These are phyloP conservation scores for Ferrisia virgata DNA, from an alignment of 2,888 invertebrate genomes.

Conservation along the genomic window DNA sequence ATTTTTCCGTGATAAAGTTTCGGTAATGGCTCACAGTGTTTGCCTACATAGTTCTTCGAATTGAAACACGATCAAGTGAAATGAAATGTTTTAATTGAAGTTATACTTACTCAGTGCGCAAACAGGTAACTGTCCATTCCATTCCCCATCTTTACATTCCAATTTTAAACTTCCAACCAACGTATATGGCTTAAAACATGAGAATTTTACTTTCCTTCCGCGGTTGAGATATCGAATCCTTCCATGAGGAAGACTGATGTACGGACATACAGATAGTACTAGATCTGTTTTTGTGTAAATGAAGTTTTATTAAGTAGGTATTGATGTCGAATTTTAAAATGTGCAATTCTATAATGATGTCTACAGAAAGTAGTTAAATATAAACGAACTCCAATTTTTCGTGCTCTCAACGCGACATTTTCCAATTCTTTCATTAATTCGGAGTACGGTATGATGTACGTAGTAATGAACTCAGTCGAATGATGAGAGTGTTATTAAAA, in stretches of 20 bases:
- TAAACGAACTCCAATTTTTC: no score
- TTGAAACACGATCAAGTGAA: background rate
- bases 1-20: slow-evolving; percentile 59
- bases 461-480: no score
- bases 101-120: slow-evolving; percentile 79
- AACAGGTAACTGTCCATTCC: slow-evolving; percentile 67
- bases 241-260: slow-evolving; percentile 57
- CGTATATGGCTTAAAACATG: slow-evolving; percentile 61
- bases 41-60: slow-evolving; percentile 55
- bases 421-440: no score
- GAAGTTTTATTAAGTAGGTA: no score
- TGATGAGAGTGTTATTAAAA: no score
- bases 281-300: background rate
- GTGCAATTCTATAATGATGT: no score
- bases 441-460: no score
- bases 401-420: no score
- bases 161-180: slow-evolving; percentile 69
- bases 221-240: slow-evolving; percentile 56
- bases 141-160: slow-evolving; percentile 67
- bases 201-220: slow-evolving; percentile 61
- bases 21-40: slow-evolving; percentile 58
- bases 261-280: slow-evolving; percentile 52
- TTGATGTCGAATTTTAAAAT: no score
- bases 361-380: no score
- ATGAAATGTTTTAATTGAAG: no score